These are phyloP conservation scores for Grapholita molesta DNA, from an alignment of 1,140 invertebrate genomes.

Conservation along the genomic window DNA sequence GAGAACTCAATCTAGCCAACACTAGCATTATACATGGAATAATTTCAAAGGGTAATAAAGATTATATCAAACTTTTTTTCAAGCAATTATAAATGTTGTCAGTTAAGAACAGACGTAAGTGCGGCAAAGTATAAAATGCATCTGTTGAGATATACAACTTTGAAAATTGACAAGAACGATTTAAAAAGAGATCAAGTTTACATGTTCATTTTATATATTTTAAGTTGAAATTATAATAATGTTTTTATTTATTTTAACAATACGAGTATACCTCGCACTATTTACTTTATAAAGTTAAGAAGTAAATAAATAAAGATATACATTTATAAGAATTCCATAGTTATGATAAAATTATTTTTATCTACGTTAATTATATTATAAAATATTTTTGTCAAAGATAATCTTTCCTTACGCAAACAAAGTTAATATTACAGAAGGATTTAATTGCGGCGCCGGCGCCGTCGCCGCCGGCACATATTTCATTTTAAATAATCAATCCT, in stretches of 20 bases:
- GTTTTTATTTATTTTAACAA: too few relatives aligned
- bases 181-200: too few relatives aligned
- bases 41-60: slow-evolving; percentile 59
- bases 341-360: too few relatives aligned
- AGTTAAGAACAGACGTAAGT: slow-evolving; percentile 2
- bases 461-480: background rate
- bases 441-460: background rate
- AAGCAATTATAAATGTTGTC: slow-evolving; percentile 23
- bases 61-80: slow-evolving; percentile 39
- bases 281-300: too few relatives aligned
- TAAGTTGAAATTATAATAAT: too few relatives aligned
- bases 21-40: slow-evolving; percentile 53
- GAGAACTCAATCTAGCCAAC: slow-evolving; percentile 74
- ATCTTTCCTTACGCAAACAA: background rate
- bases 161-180: too few relatives aligned
- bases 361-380: too few relatives aligned
- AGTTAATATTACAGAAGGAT: background rate
- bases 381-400: too few relatives aligned
- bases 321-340: too few relatives aligned
- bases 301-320: too few relatives aligned
- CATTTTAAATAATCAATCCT: background rate
- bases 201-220: too few relatives aligned
- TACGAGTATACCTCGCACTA: too few relatives aligned
- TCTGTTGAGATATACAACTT: background rate
- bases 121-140: background rate